Base-by-base conservation (phyloP, 2,888 invertebrate genomes). In the Eupsilia transversa region DNA sequence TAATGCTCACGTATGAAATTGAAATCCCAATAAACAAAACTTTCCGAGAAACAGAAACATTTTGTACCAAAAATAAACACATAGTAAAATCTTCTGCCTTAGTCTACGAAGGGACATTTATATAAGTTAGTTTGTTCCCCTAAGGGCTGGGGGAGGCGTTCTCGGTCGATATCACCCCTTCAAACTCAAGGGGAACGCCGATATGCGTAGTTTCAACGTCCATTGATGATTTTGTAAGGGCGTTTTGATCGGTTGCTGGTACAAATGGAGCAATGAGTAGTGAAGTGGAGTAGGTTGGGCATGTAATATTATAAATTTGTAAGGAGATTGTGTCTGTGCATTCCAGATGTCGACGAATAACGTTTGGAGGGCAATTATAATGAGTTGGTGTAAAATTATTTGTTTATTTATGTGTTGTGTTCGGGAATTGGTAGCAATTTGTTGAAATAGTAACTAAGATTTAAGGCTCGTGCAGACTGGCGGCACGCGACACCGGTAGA, bases 111-210 rank as follows among this genome's bases (percentile, higher is more conserved):
- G 80, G 65, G 77, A 71, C 81, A 85, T 87, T 83, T 81, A 77
- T 85, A 72, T 87, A 85, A 87, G 80, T 87, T 79, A 87, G 81
- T 81, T 80, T 80, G 64, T 56, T 70, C 75, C 80, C 87, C 71
- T 57, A 68, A 71, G 78, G 70, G 63, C 14, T 35, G 63, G 69
- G 76, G 77, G 76, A 38, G 61, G 78, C 52, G n/a, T 67, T 46
- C 84, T 27, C 86, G 88, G 80, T 87, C 87, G 87, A 87, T 88
- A 87, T 33, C 84, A 80, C 61, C 88, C 87, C 86, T 83, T 79
- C 76, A 76, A 75, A 87, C 72, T 75, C 41, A 67, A 77, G 74
- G 78, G 83, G 49, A 68, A 41, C 65, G 14, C 27, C 70, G n/a
- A 63, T 80, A 59, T 63, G 65, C 57, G 69, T 49, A 68, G n/a